A percentile compares a stretch with the other conserved stretches of the same genome.
Evolutionary conservation across 2,113 vertebrate species (phyloP).

Genomic region (Odobenus rosmarus): DNA sequence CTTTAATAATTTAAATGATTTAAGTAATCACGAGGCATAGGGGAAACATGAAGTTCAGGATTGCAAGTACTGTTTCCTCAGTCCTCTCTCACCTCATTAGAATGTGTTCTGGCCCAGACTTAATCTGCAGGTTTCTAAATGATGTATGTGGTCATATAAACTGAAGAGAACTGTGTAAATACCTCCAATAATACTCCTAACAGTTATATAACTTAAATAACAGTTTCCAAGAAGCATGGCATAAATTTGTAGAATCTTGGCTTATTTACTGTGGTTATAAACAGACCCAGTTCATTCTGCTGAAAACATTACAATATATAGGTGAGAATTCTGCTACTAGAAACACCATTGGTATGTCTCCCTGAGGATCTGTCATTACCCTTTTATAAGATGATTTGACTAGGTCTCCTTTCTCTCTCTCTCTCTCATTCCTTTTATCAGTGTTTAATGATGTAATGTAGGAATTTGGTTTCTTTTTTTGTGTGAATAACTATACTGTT

Average conservation of each 20-base stretch:
- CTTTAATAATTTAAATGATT: background rate
- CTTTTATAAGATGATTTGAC: background rate
- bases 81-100: background rate
- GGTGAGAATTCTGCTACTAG: background rate
- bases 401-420: background rate
- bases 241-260: slow-evolving; percentile 4
- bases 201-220: background rate
- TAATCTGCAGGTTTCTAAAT: background rate
- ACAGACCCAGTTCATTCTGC: background rate
- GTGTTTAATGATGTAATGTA: background rate
- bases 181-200: background rate
- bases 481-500: background rate
- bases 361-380: background rate
- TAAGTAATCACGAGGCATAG: background rate
- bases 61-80: background rate
- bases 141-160: background rate
- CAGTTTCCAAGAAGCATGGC: background rate
- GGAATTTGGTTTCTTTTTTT: background rate
- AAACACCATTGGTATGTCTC: background rate
- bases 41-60: background rate
- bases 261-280: background rate
- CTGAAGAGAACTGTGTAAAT: background rate
- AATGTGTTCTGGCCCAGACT: background rate
- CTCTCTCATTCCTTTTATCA: background rate
- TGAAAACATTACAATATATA: background rate